Conservation (phyloP, 1,140 invertebrate genomes). For the Drosophila funebris region DNA sequence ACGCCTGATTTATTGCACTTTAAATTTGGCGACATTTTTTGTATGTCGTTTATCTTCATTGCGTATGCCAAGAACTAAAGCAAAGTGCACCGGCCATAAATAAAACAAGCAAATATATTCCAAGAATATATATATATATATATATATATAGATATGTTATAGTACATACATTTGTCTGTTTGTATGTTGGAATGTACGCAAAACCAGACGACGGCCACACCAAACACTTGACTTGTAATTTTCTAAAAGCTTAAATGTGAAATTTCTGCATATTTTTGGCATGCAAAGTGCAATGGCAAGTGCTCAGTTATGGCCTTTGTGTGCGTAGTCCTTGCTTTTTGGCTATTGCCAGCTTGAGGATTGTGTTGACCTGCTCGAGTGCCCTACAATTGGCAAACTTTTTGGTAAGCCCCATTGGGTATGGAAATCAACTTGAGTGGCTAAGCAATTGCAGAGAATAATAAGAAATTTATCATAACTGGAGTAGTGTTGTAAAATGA, state of each 20-base stretch:
- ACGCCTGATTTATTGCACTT: slow-evolving; percentile 76
- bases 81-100: slow-evolving; percentile 49
- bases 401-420: not conserved
- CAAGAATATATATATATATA: slow-evolving; percentile 16
- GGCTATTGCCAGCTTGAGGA: not conserved
- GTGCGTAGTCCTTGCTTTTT: not conserved
- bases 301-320: slow-evolving; percentile 9
- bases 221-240: slow-evolving; percentile 68
- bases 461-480: not conserved
- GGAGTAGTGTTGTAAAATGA: not conserved
- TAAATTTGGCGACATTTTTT: slow-evolving; percentile 74
- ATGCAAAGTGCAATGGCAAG: slow-evolving; percentile 60
- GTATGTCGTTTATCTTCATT: slow-evolving; percentile 79
- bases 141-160: slow-evolving; percentile 22
- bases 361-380: slow-evolving; percentile 25
- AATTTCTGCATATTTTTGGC: slow-evolving; percentile 72
- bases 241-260: slow-evolving; percentile 71
- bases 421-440: slow-evolving; percentile 5
- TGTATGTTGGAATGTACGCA: not conserved
- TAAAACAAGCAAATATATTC: slow-evolving; percentile 38
- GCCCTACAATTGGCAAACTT: slow-evolving; percentile 15
- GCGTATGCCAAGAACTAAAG: slow-evolving; percentile 67
- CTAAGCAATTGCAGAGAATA: not conserved
- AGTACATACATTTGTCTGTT: too few relatives aligned
- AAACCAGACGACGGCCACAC: slow-evolving; percentile 16